Conservation (phyloP, 2,113 vertebrate species). For the Nyctibius bracteatus region DNA sequence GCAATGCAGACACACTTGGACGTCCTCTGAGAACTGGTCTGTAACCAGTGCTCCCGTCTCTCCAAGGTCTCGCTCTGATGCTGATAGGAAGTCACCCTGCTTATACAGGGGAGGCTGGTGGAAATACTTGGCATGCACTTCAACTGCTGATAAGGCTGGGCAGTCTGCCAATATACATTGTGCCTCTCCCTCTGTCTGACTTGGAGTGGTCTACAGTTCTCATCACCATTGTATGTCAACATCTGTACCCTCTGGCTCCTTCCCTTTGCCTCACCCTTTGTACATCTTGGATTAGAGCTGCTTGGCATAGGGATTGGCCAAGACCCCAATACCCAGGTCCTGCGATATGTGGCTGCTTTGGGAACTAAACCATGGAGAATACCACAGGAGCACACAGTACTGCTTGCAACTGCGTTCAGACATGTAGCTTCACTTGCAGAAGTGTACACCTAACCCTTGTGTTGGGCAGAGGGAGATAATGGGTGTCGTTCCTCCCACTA, state of each 20-base stretch:
- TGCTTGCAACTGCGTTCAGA: background rate
- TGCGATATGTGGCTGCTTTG: background rate
- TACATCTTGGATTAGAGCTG: background rate
- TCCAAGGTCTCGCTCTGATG: background rate
- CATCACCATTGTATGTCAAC: slow-evolving; percentile 21
- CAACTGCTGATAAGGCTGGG: slow-evolving; percentile 37
- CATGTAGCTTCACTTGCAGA: background rate
- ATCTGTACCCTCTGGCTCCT: slow-evolving; percentile 28
- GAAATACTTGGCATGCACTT: slow-evolving; percentile 54
- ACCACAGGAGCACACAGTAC: background rate
- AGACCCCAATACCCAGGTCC: background rate
- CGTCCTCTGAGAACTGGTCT: background rate
- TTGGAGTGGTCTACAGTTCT: slow-evolving; percentile 53
- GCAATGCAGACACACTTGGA: background rate
- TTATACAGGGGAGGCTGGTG: slow-evolving; percentile 19
- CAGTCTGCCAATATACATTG: slow-evolving; percentile 32
- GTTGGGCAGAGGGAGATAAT: background rate
- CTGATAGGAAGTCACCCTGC: slow-evolving; percentile 48
- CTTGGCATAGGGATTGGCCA: background rate
- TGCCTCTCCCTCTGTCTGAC: slow-evolving; percentile 58
- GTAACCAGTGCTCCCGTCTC: background rate
- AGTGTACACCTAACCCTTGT: background rate
- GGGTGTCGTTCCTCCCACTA: background rate
- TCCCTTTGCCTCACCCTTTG: slow-evolving; percentile 14
- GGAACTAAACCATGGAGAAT: background rate